Conservation (phyloP, 2,888 invertebrate genomes). For the Callosobruchus maculatus region DNA sequence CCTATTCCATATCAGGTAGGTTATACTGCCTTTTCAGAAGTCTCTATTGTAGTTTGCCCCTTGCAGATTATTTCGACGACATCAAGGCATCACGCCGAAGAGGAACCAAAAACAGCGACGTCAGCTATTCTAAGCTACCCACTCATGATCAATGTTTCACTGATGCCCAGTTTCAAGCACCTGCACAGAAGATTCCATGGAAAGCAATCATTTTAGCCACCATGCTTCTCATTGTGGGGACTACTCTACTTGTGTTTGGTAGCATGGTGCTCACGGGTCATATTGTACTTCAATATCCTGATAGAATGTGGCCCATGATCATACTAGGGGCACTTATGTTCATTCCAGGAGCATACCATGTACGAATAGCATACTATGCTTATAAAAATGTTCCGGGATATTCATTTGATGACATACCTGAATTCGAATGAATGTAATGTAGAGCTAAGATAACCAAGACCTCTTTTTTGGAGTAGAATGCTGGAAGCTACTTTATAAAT, state of each 20-base stretch:
- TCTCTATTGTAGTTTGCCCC: background rate
- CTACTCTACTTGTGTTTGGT: slow-evolving; percentile 65
- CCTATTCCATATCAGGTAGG: slow-evolving; percentile 41
- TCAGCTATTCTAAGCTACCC: slow-evolving; percentile 58
- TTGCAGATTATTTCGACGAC: slow-evolving; percentile 17
- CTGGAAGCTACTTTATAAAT: background rate
- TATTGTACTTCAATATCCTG: slow-evolving; percentile 78
- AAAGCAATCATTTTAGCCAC: slow-evolving; percentile 76
- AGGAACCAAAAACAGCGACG: slow-evolving; percentile 58
- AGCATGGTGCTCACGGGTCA: slow-evolving; percentile 76
- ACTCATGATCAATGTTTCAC: slow-evolving; percentile 61
- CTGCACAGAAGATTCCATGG: slow-evolving; percentile 75
- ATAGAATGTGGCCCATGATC: slow-evolving; percentile 85
- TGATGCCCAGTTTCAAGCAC: slow-evolving; percentile 65
- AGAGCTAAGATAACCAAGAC: too few species aligned
- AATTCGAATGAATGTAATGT: slow-evolving; percentile 65
- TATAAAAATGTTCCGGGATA: slow-evolving; percentile 80
- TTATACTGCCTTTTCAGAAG: background rate
- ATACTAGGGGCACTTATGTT: slow-evolving; percentile 86
- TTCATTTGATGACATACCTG: slow-evolving; percentile 85
- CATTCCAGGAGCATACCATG: slow-evolving; percentile 87
- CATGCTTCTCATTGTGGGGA: slow-evolving; percentile 71
- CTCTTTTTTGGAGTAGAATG: too few species aligned
- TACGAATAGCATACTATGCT: slow-evolving; percentile 82
- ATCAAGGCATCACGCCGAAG: slow-evolving; percentile 55